Conservation (phyloP, 1,140 invertebrate species). For the Planococcus citri region DNA sequence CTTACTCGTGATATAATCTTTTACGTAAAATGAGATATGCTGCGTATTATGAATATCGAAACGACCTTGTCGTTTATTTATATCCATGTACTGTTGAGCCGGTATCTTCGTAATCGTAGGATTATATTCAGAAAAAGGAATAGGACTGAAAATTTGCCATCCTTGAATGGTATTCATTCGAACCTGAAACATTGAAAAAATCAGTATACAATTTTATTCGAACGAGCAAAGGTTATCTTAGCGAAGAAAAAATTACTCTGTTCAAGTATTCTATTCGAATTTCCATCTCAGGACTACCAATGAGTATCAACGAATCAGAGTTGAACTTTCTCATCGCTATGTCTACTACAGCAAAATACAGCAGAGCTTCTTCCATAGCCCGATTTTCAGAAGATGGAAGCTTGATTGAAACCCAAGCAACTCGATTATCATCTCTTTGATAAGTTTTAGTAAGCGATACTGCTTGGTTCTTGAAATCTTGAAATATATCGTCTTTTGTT, state of each 20-base stretch:
- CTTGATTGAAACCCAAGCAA: constrained; percentile 56
- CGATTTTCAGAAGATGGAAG: constrained; percentile 35
- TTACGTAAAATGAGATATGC: constrained; percentile 66
- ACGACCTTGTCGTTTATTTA: constrained; percentile 64
- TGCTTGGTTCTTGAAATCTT: constrained; percentile 48
- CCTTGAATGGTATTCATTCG: constrained; percentile 72
- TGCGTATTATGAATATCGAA: constrained; percentile 60
- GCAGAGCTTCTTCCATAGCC: constrained; percentile 34
- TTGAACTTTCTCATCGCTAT: constrained; percentile 54
- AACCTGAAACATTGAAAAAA: constrained; percentile 39
- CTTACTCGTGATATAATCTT: constrained; percentile 61
- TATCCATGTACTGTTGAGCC: constrained; percentile 45
- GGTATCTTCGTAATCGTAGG: constrained; percentile 46
- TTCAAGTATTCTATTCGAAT: constrained; percentile 71
- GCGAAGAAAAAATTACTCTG: constrained; percentile 40
- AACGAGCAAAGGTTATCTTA: neutral
- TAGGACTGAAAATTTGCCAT: constrained; percentile 66
- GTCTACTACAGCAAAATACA: constrained; percentile 58
- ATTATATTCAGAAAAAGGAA: constrained; percentile 66
- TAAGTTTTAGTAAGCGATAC: constrained; percentile 50
- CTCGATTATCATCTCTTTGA: constrained; percentile 50
- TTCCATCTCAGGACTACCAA: constrained; percentile 50
- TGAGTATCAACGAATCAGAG: constrained; percentile 51
- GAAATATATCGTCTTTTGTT: constrained; percentile 44
- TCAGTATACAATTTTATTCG: neutral